These are phyloP conservation scores for Catocala sponsa DNA, from an alignment of 2,888 invertebrate species.

Conservation along the genomic window DNA sequence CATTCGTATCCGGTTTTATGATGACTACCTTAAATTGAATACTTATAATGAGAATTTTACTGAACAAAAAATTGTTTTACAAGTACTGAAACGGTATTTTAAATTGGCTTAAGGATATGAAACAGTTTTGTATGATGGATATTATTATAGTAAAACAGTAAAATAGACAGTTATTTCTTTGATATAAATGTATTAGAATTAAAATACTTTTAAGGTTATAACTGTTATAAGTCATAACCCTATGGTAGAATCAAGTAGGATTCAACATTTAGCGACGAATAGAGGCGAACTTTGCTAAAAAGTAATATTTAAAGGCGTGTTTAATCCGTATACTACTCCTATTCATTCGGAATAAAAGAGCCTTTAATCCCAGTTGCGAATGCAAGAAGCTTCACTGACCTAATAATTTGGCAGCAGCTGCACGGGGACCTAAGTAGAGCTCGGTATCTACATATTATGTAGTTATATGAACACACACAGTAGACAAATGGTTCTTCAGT, in stretches of 20 bases:
- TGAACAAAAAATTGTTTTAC: slow-evolving; percentile 20
- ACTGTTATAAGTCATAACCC: too few relatives aligned
- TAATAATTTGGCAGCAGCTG: slow-evolving; percentile 50
- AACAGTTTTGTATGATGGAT: too few relatives aligned
- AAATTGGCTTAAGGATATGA: slow-evolving; percentile 15
- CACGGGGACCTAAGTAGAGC: background rate
- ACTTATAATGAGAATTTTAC: slow-evolving; percentile 22
- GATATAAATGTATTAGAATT: too few relatives aligned
- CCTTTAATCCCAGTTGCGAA: slow-evolving; percentile 60
- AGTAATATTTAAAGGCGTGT: slow-evolving; percentile 1
- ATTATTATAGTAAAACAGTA: too few relatives aligned
- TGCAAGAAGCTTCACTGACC: slow-evolving; percentile 64
- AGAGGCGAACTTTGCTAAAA: background rate
- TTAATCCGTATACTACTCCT: slow-evolving; percentile 17
- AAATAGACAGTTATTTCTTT: too few relatives aligned
- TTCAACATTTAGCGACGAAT: too few relatives aligned
- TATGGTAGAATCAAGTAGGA: too few relatives aligned
- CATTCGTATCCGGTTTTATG: slow-evolving; percentile 5
- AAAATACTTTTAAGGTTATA: too few relatives aligned
- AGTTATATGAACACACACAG: too few relatives aligned
- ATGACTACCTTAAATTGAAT: slow-evolving; percentile 19
- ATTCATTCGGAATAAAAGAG: slow-evolving; percentile 40
- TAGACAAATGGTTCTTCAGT: too few relatives aligned
- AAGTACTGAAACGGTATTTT: slow-evolving; percentile 20
- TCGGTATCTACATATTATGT: too few relatives aligned